Evolutionary conservation across 2,888 invertebrate species (phyloP).

Genomic region (Lycocerus yunnanus): DNA sequence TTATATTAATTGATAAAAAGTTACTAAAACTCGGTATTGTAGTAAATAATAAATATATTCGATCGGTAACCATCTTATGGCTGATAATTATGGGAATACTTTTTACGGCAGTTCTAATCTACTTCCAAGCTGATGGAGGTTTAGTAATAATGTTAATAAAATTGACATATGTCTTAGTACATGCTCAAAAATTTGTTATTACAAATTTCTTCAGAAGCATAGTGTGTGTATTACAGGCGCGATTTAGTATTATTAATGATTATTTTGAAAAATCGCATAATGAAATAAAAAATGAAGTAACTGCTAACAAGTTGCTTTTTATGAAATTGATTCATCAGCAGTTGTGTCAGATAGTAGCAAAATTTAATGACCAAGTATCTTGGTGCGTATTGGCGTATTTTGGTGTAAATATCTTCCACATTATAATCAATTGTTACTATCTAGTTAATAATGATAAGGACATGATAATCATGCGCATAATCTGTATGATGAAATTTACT

Average conservation of each 20-base stretch:
- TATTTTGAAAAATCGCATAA: background rate
- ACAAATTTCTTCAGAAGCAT: background rate
- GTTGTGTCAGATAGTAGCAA: no score
- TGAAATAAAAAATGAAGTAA: background rate
- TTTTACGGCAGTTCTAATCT: background rate
- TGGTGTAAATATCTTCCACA: no score
- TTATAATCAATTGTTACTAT: no score
- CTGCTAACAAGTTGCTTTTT: no score
- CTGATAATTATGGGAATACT: background rate
- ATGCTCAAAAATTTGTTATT: background rate
- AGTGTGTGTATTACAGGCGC: background rate
- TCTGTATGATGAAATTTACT: no score
- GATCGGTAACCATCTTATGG: background rate
- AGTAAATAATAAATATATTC: background rate
- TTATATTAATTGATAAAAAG: background rate
- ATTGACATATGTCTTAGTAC: background rate
- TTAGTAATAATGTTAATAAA: background rate
- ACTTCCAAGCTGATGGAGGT: no score
- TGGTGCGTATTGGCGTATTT: no score
- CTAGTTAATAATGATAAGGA: no score
- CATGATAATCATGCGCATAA: no score
- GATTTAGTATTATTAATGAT: background rate
- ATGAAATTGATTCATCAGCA: no score
- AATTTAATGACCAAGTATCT: no score
- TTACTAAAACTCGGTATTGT: background rate